Conservation (phyloP, 2,888 invertebrate genomes). For the Abrostola tripartita region DNA sequence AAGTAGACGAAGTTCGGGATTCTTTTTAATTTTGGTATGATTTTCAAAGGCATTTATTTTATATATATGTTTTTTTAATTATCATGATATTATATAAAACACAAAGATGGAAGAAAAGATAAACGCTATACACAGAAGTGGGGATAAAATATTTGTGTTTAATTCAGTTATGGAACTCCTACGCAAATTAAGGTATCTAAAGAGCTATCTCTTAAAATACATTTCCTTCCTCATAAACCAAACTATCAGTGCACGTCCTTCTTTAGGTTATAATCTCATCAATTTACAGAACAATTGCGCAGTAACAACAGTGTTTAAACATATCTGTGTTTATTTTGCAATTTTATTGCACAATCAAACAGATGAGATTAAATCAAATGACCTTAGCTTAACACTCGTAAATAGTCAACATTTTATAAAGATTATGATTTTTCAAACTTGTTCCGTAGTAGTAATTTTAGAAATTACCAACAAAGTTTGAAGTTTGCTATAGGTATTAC, state of each 20-base stretch:
- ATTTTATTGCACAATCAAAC: constrained; percentile 42
- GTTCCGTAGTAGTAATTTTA: not conserved
- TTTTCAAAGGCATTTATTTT: too few species aligned
- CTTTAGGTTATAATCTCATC: constrained; percentile 27
- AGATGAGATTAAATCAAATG: constrained; percentile 37
- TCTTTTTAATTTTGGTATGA: too few species aligned
- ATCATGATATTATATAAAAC: too few species aligned
- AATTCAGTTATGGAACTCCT: too few species aligned
- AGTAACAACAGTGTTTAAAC: constrained; percentile 31
- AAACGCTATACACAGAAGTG: too few species aligned
- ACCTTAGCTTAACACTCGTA: constrained; percentile 24
- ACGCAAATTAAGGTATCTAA: too few species aligned
- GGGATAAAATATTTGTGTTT: too few species aligned
- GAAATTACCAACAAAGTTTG: not conserved
- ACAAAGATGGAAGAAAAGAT: too few species aligned
- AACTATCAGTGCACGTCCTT: not conserved
- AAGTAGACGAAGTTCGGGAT: too few species aligned
- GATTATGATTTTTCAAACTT: constrained; percentile 14
- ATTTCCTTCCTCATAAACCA: not conserved
- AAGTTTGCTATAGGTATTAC: too few species aligned
- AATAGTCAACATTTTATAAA: constrained; percentile 20
- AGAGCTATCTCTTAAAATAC: not conserved
- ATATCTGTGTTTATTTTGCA: constrained; percentile 49
- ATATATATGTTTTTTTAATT: too few species aligned
- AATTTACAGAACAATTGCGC: constrained; percentile 41